These are phyloP conservation scores for Sicus ferrugineus DNA, from an alignment of 2,888 invertebrate species.

Conservation along the genomic window DNA sequence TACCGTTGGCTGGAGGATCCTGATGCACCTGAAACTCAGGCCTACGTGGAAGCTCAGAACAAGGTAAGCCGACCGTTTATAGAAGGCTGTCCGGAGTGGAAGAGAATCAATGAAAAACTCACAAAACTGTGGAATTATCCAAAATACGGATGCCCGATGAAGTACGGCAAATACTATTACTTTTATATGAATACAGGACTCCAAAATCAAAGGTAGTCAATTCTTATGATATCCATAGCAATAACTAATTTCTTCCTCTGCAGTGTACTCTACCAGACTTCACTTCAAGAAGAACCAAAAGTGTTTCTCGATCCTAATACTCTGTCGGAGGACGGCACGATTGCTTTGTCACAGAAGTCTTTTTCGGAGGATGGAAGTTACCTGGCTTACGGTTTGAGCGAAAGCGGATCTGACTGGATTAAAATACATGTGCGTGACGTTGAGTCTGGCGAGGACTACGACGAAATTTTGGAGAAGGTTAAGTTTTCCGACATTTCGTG, in stretches of 20 bases:
- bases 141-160: constrained; percentile 89
- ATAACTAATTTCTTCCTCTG: constrained; percentile 26
- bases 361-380: constrained; percentile 91
- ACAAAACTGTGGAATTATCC: constrained; percentile 95
- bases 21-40: constrained; percentile 87
- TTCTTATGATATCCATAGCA: neutral
- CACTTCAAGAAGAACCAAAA: constrained; percentile 76
- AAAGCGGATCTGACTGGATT: constrained; percentile 96
- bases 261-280: constrained; percentile 90
- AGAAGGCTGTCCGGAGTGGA: constrained; percentile 76
- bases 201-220: constrained; percentile 88
- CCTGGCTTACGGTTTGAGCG: constrained; percentile 90
- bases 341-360: constrained; percentile 76
- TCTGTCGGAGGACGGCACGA: constrained; percentile 89
- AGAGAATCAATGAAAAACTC: constrained; percentile 78
- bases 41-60: constrained; percentile 91
- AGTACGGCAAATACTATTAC: constrained; percentile 82
- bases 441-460: constrained; percentile 78
- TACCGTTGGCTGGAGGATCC: constrained; percentile 98
- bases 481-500: constrained; percentile 92
- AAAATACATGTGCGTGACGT: constrained; percentile 85
- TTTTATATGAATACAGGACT: constrained; percentile 93
- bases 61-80: constrained; percentile 86
- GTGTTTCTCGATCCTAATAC: constrained; percentile 96
- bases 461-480: constrained; percentile 88